Evolutionary conservation across 1,140 invertebrate genomes (phyloP).

Genomic region (Ceratina calcarata): DNA sequence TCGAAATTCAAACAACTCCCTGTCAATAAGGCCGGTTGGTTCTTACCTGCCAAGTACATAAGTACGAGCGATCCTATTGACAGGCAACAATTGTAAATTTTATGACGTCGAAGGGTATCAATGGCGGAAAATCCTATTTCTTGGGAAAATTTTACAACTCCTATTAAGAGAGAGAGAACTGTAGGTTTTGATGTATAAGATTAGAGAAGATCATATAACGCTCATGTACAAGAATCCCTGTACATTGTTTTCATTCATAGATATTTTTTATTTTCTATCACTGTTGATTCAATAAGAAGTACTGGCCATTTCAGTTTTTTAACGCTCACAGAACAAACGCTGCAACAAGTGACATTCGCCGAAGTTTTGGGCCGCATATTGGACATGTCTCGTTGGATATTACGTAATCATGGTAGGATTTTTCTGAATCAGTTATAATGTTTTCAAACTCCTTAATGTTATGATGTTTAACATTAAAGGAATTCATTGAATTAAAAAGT

Average conservation of each 20-base stretch:
- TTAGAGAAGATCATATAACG: no score
- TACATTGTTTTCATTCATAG: background rate
- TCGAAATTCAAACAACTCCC: no score
- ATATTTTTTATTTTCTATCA: no score
- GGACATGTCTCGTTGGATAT: conserved; percentile 55
- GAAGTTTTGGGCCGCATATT: conserved; percentile 56
- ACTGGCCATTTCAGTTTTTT: conserved; percentile 47
- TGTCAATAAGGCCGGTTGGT: no score
- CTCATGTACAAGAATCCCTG: background rate
- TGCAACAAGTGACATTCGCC: conserved; percentile 59
- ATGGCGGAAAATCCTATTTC: no score
- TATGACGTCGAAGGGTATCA: no score
- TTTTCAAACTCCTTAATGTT: background rate
- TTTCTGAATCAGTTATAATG: background rate
- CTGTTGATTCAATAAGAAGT: background rate
- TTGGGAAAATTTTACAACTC: no score
- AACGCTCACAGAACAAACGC: conserved; percentile 4
- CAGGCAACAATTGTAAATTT: no score
- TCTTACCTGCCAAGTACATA: no score
- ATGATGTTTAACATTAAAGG: conserved; percentile 47
- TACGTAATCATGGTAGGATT: conserved; percentile 45
- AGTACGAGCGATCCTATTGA: no score
- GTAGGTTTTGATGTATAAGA: no score
- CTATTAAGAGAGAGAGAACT: no score
- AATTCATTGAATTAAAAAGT: conserved; percentile 40